Base-by-base conservation (phyloP, 2,113 vertebrate genomes). In the Carassius gibelio region DNA sequence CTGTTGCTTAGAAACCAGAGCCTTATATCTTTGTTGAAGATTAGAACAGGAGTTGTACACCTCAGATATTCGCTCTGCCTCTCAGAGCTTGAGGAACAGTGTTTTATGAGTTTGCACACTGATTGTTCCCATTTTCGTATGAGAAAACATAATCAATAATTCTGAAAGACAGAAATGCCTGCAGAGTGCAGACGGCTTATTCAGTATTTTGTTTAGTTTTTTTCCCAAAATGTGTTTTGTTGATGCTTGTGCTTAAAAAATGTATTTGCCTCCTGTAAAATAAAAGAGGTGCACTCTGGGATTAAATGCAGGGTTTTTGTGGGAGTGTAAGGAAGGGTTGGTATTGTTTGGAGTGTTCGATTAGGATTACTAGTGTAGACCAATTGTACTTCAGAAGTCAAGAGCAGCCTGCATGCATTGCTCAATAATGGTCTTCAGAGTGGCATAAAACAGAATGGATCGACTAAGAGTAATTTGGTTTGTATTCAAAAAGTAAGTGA, bases 1-100 rank as follows among this genome's bases (percentile, higher is more conserved):
- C 93, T 93, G 95, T 95, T 95, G 95, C 95, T 94, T 93, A 94
- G 95, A 85, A 95, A 95, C 93, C 89, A 78, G 91, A 80, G 88
- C 91, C 90, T 93, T 90, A 77, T 92, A 91, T 89, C 90, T 94
- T 91, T 91, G 86, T 90, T 88, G 86, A 89, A 90, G 92, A 91
- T 90, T 69, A 86, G 91, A 92, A 92, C 78, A 78, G 82, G 66
- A 87, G 77, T 87, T 75, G 19, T 75, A 71, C 26, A 75, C 75
- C 79, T 78, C 59, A 17, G 66, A 64, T 50, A 82, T 50, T 30
- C 42, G 15, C 64, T 69, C 14, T 19, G 81, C 23, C 36, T 23
- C 30, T 71, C 26, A 13, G 19, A 82, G 81, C 78, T 81, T 66
- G 45, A 30, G 72, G 72, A 48, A 50, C 45, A 17, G 61, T 81